Evolutionary conservation across 2,888 invertebrate genomes (phyloP), one percentile per base, ranked within the genome.

Genomic region (Pteria penguin): DNA sequence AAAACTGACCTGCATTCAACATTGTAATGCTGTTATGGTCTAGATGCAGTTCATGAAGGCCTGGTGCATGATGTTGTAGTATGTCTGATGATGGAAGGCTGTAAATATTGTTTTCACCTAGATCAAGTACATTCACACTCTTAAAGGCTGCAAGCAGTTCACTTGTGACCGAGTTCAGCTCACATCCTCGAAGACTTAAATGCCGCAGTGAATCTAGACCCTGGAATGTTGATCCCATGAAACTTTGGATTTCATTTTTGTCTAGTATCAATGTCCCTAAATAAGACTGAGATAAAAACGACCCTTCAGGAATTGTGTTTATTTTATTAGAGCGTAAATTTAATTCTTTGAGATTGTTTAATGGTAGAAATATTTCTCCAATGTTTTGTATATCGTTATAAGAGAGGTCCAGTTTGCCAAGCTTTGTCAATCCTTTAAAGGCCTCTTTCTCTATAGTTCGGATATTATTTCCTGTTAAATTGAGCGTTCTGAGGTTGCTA

Each of bases 81-180:
- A 75, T 76, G 14, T 76, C 79, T 11, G 82, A 69, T 18, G 74
- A 33, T 14, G 88, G 87, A 8, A 87, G 55, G 4, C 54, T 26
- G n/a, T 52, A 72, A 11, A 89, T 73, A n/a, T 79, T 72, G 74
- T 89, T 89, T 52, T 80, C 67, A 1, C 87, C 86, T 8, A 88
- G 71, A 55, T 88, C 86, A 8, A 89, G 70, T 2, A 77, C 76
- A 18, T 71, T 65, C 29, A 88, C 60, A n/a, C 69, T 73, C 4
- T 80, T 72, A 61, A 85, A 72, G 29, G 78, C 68, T 18, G 68
- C 60, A 62, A 88, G 87, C 26, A 89, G 76, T 36, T 85, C 86
- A 68, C 72, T 79, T 18, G 84, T 81, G 26, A 89, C 75, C 4
- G 75, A 61, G 11, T 73, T 73, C 8, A 89, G 75, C 27, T 76